Evolutionary conservation across 2,888 invertebrate genomes (phyloP).

Genomic region (Drosophila tanythrix): DNA sequence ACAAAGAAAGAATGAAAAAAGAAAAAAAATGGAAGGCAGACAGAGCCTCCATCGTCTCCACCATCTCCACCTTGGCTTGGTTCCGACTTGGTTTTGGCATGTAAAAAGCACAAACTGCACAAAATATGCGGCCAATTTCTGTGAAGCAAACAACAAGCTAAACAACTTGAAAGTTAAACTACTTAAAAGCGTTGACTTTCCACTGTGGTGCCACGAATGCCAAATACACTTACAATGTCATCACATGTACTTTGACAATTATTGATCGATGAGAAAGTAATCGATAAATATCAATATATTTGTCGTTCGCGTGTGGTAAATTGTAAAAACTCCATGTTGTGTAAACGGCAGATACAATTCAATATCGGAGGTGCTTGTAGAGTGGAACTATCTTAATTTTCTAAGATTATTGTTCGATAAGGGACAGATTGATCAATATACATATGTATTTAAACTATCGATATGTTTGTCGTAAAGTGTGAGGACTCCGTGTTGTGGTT

Average conservation of each 20-base stretch:
- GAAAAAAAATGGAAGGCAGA: conserved; percentile 30
- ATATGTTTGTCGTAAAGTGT: background rate
- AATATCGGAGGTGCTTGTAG: background rate
- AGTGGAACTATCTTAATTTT: background rate
- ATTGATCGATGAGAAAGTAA: background rate
- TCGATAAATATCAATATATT: background rate
- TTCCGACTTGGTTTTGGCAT: conserved; percentile 13
- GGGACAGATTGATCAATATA: background rate
- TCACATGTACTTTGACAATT: background rate
- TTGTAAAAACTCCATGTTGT: background rate
- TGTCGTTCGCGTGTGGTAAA: background rate
- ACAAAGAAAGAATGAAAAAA: conserved; percentile 31
- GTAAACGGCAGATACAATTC: conserved; percentile 19
- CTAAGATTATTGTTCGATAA: background rate
- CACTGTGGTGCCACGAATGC: conserved; percentile 15
- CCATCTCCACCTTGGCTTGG: background rate
- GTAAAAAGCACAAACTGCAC: conserved; percentile 32
- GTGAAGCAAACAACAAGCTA: conserved; percentile 44
- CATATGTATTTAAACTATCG: background rate
- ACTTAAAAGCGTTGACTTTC: conserved; percentile 11
- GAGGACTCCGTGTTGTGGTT: conserved; percentile 2
- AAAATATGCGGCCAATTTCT: conserved; percentile 64
- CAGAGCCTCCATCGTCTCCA: background rate
- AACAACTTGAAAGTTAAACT: conserved; percentile 46
- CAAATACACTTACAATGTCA: conserved; percentile 24